These are phyloP conservation scores for Sarcophaga peregrina DNA, from an alignment of 1,140 invertebrate species.

Conservation along the genomic window DNA sequence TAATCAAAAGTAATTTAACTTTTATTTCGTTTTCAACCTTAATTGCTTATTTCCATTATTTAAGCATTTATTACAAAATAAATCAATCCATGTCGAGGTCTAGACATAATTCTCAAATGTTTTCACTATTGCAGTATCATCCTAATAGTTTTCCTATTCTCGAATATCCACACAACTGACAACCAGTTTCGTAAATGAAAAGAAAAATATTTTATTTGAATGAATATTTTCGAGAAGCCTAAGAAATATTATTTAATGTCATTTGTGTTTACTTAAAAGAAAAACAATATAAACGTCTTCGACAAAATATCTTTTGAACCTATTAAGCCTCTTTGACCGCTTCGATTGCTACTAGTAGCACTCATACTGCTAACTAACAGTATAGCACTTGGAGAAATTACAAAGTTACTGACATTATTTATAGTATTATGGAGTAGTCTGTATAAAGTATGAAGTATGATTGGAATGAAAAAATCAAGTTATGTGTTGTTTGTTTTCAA, in stretches of 20 bases:
- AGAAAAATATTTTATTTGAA: neutral
- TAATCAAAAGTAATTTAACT: constrained; percentile 29
- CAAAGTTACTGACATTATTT: no score
- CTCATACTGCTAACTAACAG: neutral
- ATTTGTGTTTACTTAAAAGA: constrained; percentile 29
- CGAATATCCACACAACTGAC: neutral
- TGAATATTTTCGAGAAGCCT: neutral
- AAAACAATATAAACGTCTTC: neutral
- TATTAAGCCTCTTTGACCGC: neutral
- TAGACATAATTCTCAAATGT: constrained; percentile 9
- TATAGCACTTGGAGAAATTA: no score
- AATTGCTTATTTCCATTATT: no score
- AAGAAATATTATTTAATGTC: neutral
- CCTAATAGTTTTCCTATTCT: neutral
- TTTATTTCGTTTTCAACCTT: neutral
- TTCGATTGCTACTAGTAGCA: neutral
- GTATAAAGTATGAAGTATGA: no score
- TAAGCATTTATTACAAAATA: neutral
- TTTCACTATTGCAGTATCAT: neutral
- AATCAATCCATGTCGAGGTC: neutral
- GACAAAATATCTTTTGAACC: constrained; percentile 30
- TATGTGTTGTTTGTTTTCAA: no score
- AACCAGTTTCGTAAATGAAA: neutral
- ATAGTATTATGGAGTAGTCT: no score
- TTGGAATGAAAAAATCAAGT: no score